phyloP scores from a whole-genome alignment of 1,140 invertebrate species.

The Megalopta genalis region DNA sequence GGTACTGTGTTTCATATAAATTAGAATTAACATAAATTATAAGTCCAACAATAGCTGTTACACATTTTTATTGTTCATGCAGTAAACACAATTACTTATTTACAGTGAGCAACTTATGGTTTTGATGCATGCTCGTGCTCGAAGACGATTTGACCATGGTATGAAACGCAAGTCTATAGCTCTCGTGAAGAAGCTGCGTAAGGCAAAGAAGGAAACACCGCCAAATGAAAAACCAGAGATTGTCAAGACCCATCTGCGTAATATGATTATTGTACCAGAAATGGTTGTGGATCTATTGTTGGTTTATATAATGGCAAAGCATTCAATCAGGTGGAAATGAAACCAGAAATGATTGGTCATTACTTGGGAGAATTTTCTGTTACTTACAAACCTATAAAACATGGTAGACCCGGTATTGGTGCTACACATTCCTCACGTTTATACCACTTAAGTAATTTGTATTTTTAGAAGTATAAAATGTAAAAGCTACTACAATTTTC shows the following conservation, averaged over 20 bases:
- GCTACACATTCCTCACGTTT: slow-evolving; percentile 99
- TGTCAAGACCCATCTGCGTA: slow-evolving; percentile 98
- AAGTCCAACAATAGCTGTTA: too few species aligned
- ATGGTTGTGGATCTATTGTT: slow-evolving; percentile 99
- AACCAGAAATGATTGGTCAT: slow-evolving; percentile 99
- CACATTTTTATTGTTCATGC: neutral
- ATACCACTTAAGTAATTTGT: slow-evolving; percentile 97
- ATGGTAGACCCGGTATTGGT: slow-evolving; percentile 99
- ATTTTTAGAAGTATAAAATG: slow-evolving; percentile 54
- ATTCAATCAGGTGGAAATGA: slow-evolving; percentile 99
- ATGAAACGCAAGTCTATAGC: slow-evolving; percentile 98
- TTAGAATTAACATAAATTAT: neutral
- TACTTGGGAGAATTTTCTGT: slow-evolving; percentile 99
- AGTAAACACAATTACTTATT: slow-evolving; percentile 64
- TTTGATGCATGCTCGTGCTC: slow-evolving; percentile 94
- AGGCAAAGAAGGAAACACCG: slow-evolving; percentile 97
- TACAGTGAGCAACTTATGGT: slow-evolving; percentile 96
- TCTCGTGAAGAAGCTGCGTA: slow-evolving; percentile 95
- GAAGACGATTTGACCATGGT: slow-evolving; percentile 96
- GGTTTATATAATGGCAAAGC: slow-evolving; percentile 99
- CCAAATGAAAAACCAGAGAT: slow-evolving; percentile 99
- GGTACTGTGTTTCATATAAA: slow-evolving; percentile 66
- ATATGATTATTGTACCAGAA: slow-evolving; percentile 99
- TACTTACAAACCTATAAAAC: slow-evolving; percentile 99
- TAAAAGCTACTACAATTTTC: slow-evolving; percentile 13